Base-by-base conservation (phyloP, 2,888 invertebrate genomes). In the Campoplex nolae region DNA sequence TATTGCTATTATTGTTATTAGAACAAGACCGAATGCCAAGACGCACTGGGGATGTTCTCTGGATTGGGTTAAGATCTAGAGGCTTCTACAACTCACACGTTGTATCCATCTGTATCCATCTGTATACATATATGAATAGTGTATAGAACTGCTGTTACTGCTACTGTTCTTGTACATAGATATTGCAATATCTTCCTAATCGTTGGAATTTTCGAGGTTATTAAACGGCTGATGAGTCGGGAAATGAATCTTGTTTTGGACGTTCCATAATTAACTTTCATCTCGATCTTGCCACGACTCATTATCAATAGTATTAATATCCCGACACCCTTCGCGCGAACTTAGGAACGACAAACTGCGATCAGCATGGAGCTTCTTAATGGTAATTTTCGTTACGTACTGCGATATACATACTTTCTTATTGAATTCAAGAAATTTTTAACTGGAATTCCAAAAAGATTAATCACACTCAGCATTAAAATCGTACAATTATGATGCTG, bases 1-100 rank as follows among this genome's bases (percentile, higher is more conserved):
- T 91, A 91, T 91, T 77, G 58, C 83, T 92, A 90, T 92, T 91
- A 92, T 92, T 92, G 90, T 93, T 93, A 93, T 92, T 91, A 90
- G 89, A 90, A 89, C 86, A 83, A 79, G 76, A 80, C 70, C 84
- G 75, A 89, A 68, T 88, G 77, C 80, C 82, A 88, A 83, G 78
- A 75, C 83, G 70, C 74, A 76, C 81, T 68, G 67, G 28, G 65
- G 81, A 68, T 67, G 75, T 71, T 82, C 51, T 58, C 51, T 16
- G 56, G 32, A 11, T 78, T 58, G 58, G 58, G 76, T 73, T 51
- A 76, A 77, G 62, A 78, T 42, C 62, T 68, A 38, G 77, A 45
- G 68, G 62, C 81, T 84, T 74, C 56, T 45, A 62, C 73, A 54
- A 58, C 77, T 51, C 65, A 51, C 42, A 9, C 8, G 42, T 42